A percentile compares a stretch with the other conserved stretches of the same genome.
Evolutionary conservation across 2,797 vertebrate species (phyloP).

Genomic region (Gymnoscopelus braueri): DNA sequence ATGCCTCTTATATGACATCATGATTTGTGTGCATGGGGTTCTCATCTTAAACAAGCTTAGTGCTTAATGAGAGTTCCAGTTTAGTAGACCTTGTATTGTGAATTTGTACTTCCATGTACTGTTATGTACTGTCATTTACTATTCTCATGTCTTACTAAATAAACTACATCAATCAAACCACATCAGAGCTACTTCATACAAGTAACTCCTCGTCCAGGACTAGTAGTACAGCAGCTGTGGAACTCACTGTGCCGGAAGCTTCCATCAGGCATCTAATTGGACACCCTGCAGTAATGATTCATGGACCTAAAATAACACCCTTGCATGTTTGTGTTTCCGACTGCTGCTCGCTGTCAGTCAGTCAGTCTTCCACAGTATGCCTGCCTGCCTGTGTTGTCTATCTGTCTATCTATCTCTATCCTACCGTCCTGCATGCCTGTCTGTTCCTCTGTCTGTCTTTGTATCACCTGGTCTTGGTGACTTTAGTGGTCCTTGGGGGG

Average conservation of each 20-base stretch:
- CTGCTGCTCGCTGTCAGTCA: slow-evolving; percentile 50
- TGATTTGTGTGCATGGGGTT: no score
- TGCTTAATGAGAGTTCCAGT: no score
- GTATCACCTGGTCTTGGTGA: slow-evolving; percentile 63
- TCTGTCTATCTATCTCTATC: neutral
- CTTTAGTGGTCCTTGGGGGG: neutral
- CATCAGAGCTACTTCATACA: slow-evolving; percentile 4
- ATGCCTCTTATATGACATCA: no score
- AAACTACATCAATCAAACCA: no score
- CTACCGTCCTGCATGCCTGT: neutral
- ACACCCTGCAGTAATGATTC: slow-evolving; percentile 67
- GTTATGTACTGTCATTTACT: no score
- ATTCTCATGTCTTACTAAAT: no score
- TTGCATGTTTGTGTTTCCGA: slow-evolving; percentile 69
- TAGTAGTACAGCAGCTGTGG: slow-evolving; percentile 66
- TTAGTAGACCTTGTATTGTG: no score
- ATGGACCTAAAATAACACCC: slow-evolving; percentile 74
- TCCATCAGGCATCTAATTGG: slow-evolving; percentile 68
- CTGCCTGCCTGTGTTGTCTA: neutral
- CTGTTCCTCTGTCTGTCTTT: slow-evolving; percentile 24
- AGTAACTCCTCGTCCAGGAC: slow-evolving; percentile 29
- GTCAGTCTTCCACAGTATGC: slow-evolving; percentile 35
- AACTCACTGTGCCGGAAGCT: slow-evolving; percentile 63
- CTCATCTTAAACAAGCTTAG: no score
- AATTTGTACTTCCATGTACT: no score